Percentiles rank a stretch among this genome's conserved stretches.
Evolutionary conservation across 2,797 vertebrate species (phyloP).

Genomic region (Malurus splendens): DNA sequence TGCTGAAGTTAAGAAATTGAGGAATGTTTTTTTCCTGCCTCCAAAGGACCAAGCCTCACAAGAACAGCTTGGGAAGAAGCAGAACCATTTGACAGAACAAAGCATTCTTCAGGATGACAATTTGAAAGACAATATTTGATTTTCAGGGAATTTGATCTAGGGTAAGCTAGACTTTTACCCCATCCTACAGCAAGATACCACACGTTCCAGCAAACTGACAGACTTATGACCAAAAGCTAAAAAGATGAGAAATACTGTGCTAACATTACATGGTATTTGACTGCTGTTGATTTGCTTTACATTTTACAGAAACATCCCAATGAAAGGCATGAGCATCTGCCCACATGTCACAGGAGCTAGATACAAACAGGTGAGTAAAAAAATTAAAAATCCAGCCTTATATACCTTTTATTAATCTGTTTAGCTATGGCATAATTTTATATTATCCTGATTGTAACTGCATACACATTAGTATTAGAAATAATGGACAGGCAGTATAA

Average conservation of each 20-base stretch:
- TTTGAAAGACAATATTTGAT: constrained; percentile 43
- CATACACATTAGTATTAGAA: constrained; percentile 51
- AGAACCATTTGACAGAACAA: constrained; percentile 1
- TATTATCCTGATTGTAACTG: constrained; percentile 41
- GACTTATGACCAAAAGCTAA: constrained; percentile 32
- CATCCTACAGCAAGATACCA: background rate
- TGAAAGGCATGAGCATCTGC: constrained; percentile 7
- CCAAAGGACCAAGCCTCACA: background rate
- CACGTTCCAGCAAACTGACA: background rate
- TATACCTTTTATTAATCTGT: constrained; percentile 7
- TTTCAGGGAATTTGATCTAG: constrained; percentile 1
- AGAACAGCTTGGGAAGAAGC: background rate
- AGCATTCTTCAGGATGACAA: background rate
- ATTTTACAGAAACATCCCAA: constrained; percentile 41
- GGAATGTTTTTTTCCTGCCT: background rate
- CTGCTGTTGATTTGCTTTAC: background rate
- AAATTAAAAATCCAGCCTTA: constrained; percentile 35
- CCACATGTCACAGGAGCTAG: constrained; percentile 9
- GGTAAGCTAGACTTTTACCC: background rate
- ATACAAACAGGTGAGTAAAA: constrained; percentile 10
- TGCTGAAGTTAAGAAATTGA: background rate
- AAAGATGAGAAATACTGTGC: background rate
- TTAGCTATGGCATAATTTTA: constrained; percentile 31
- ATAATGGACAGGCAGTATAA: constrained; percentile 43
- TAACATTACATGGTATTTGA: background rate